phyloP scores from a whole-genome alignment of 2,888 invertebrate species.

The Podabrus alpinus region DNA sequence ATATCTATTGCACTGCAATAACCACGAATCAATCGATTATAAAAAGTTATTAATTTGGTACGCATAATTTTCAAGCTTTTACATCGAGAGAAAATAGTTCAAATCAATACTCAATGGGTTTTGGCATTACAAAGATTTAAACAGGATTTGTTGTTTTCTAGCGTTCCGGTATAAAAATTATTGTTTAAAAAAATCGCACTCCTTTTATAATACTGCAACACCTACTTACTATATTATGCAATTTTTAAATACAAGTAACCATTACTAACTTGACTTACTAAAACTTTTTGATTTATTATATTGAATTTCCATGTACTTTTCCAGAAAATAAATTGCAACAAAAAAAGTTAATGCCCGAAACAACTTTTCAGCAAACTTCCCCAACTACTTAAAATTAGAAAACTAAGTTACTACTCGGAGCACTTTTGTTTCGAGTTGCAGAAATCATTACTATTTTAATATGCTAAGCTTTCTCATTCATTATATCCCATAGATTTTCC shows the following conservation, averaged over 20 bases:
- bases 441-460: constrained; percentile 25
- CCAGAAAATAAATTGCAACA: constrained; percentile 46
- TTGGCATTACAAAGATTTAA: too few species aligned
- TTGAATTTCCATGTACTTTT: constrained; percentile 48
- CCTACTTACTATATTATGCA: not conserved
- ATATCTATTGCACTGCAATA: too few species aligned
- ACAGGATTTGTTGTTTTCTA: too few species aligned
- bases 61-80: too few species aligned
- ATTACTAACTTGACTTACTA: not conserved
- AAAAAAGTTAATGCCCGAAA: constrained; percentile 46
- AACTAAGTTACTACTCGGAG: constrained; percentile 42
- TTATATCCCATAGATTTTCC: not conserved
- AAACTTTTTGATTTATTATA: constrained; percentile 40
- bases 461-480: constrained; percentile 35
- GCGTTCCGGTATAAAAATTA: too few species aligned
- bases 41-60: too few species aligned
- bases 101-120: too few species aligned
- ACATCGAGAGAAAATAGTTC: too few species aligned
- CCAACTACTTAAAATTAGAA: constrained; percentile 47
- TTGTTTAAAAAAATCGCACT: too few species aligned
- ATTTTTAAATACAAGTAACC: not conserved
- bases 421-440: constrained; percentile 40
- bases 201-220: too few species aligned
- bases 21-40: too few species aligned
- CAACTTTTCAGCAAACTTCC: constrained; percentile 41